A percentile compares a stretch with the other conserved stretches of the same genome.
phyloP scores from a whole-genome alignment of 30 jellyfish, hydroid and myxozoan genomes.

The Aurelia sp. region DNA sequence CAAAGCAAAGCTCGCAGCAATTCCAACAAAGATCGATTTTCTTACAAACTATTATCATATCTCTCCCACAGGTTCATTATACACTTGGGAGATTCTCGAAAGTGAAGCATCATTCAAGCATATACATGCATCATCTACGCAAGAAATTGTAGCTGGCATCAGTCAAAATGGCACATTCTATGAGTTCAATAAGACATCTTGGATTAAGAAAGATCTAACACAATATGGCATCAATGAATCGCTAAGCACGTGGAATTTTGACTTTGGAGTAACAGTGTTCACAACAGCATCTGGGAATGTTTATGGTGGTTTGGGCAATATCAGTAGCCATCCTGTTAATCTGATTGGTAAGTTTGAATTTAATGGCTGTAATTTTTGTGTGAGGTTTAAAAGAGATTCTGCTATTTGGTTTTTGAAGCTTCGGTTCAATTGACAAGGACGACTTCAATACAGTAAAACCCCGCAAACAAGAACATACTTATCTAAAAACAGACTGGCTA shows the following conservation, averaged over 20 bases:
- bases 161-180: background rate
- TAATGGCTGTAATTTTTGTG: too few species aligned
- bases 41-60: background rate
- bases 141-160: background rate
- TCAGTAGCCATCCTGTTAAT: too few species aligned
- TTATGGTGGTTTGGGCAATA: background rate
- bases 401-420: too few species aligned
- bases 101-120: constrained; percentile 6
- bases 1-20: too few species aligned
- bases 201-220: background rate
- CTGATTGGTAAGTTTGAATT: too few species aligned
- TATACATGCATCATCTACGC: constrained; percentile 13
- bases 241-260: background rate
- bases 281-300: constrained; percentile 8
- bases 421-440: too few species aligned
- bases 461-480: too few species aligned
- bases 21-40: too few species aligned
- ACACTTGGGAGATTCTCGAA: constrained; percentile 41
- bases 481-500: too few species aligned
- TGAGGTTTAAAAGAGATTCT: too few species aligned
- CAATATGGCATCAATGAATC: constrained; percentile 6
- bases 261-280: constrained; percentile 7
- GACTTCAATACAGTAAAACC: too few species aligned
- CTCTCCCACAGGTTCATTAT: background rate
- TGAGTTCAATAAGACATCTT: background rate